Evolutionary conservation across 2,888 invertebrate species (phyloP), one percentile per base, ranked within the genome.

Genomic region (Xylocampa areola): DNA sequence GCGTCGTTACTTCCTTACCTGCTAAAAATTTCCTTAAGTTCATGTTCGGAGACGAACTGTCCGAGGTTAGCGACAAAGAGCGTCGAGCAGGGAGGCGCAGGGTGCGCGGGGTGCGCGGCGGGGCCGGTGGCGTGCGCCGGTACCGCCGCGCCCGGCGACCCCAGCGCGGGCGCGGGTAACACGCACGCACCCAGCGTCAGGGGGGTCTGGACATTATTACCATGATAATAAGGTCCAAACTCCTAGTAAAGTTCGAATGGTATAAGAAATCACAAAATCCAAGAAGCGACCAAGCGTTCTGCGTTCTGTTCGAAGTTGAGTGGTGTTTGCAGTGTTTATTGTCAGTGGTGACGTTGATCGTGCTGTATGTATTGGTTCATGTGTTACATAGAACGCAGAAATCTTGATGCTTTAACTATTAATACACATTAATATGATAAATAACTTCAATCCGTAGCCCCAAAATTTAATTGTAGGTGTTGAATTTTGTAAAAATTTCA

Each of bases 1-100:
- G 39, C 23, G 11, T 23, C n/a, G n/a, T 39, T 47, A 32, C 35
- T 14, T 23, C 50, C 65, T 23, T 93, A 99, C 98, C 98, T 98
- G 96, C 97, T 97, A 95, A 99, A 99, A 88, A 99, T 97, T 94
- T 99, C 98, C 95, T 99, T 99, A 79, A 99, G 96, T 94, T 99
- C 99, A 88, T 99, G 99, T 94, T 99, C 99, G 77, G 98, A 98
- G 84, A 99, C 98, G 92, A 98, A 98, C 94, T 98, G 98, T 77
- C 99, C 99, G 86, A 99, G 96, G 94, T 99, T 99, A 86, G 99
- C 99, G 87, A 99, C 99, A 95, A 99, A 99, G 77, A 99, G 96
- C 77, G 99, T 99, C 82, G 98, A 98, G 95, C 98, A 99, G 79
- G 98, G 98, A 78, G 97, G 97, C 89, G 97, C 97, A 49, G 95